Base-by-base conservation (phyloP, 2,888 invertebrate genomes). In the Agonum fuliginosum region DNA sequence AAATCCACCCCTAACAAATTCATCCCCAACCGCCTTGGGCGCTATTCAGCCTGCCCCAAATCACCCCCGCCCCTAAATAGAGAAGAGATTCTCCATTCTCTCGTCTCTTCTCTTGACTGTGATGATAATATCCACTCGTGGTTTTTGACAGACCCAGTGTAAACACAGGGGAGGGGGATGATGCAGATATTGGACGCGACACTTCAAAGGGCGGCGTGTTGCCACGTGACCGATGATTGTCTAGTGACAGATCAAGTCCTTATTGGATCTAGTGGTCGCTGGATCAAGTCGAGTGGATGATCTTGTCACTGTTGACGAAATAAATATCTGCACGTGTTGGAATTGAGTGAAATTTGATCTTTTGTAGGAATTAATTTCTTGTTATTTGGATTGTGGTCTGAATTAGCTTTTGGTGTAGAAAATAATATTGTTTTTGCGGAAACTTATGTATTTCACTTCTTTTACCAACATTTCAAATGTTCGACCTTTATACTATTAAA, bases 131-230 rank as follows among this genome's bases (percentile, higher is more conserved):
- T 24, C 43, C 46, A 43, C 24, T 41, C 69, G 69, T 69, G 41
- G 69, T 69, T 69, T 69, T 69, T 69, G 69, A 69, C 69, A 69
- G 69, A 69, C 69, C 20, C 43, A 24, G 22, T 41, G 69, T 69
- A 69, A 69, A 69, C 69, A 69, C 24, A 10, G 20, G 22, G 67
- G 37, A 37, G n/a, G 24, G 19, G 34, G 6, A 17, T 43, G 37
- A 54, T 54, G 54, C 27, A 54, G 67, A 67, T 67, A 67, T 67
- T 67, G 43, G 67, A 67, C 58, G 58, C 30, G 67, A 67, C 67
- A 67, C 67, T 67, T 67, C 67, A 67, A 67, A 67, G 67, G 41
- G 41, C 67, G 22, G 37, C 19, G 67, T 19, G 67, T 3, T 12
- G 67, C n/a, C 67, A 67, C 67, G 67, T 41, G 67, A 12, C 41